phyloP scores from a whole-genome alignment of 2,888 invertebrate genomes.

The Pyrrhosoma nymphula region DNA sequence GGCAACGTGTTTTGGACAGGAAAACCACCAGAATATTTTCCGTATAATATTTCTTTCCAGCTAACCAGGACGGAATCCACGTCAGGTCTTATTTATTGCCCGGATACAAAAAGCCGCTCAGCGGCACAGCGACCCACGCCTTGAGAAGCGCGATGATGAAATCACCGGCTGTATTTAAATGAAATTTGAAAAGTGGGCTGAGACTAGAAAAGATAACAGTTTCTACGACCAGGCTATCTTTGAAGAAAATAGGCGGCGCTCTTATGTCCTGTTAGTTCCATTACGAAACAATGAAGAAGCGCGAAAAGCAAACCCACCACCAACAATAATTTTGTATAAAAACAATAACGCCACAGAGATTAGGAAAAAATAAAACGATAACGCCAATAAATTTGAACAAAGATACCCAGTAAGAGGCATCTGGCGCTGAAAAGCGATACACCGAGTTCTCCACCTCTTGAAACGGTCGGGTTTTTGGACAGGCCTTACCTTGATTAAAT shows the following conservation, averaged over 20 bases:
- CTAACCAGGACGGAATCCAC: neutral
- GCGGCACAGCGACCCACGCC: neutral
- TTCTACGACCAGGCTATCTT: neutral
- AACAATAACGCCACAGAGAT: too few species aligned
- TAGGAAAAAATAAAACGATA: too few species aligned
- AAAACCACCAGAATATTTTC: neutral
- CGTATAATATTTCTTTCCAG: neutral
- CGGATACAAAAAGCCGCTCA: neutral
- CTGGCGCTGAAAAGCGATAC: too few species aligned
- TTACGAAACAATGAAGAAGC: neutral
- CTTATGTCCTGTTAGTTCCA: neutral
- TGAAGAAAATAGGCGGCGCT: neutral
- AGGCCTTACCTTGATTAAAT: too few species aligned
- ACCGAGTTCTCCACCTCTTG: too few species aligned
- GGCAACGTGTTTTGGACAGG: neutral
- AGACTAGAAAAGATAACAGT: neutral
- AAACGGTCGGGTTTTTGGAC: too few species aligned
- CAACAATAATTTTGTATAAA: neutral
- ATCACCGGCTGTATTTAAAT: neutral
- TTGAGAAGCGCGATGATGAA: neutral
- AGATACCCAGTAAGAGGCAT: too few species aligned
- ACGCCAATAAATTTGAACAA: too few species aligned
- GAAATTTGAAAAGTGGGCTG: slow-evolving; percentile 1
- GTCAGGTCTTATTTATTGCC: neutral
- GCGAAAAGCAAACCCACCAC: neutral